phyloP scores from a whole-genome alignment of 2,797 vertebrate genomes.

The Centroberyx gerrardi region DNA sequence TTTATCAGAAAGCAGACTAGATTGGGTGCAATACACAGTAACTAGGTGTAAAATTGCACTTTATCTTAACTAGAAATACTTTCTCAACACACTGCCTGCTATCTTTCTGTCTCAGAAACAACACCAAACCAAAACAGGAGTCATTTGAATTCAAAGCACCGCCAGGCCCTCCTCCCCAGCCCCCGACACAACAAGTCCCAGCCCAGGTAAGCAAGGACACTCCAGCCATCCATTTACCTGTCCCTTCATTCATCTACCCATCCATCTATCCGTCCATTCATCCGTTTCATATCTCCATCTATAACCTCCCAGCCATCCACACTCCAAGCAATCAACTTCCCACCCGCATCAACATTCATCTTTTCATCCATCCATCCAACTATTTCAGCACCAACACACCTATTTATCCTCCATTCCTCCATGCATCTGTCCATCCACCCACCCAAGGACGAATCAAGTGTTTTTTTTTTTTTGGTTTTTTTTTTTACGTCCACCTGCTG shows the following conservation, averaged over 20 bases:
- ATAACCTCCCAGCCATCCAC: conserved; percentile 9
- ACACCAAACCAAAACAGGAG: conserved; percentile 98
- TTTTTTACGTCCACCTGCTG: conserved; percentile 34
- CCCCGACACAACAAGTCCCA: conserved; percentile 83
- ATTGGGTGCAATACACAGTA: background rate
- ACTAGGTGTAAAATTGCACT: no score
- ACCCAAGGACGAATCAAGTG: conserved; percentile 65
- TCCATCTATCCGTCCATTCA: background rate
- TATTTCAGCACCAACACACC: conserved; percentile 16
- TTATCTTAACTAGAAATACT: background rate
- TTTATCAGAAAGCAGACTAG: no score
- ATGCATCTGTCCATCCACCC: conserved; percentile 23
- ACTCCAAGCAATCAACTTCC: conserved; percentile 20
- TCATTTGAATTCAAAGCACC: conserved; percentile 94
- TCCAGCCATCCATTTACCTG: conserved; percentile 5
- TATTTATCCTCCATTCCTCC: conserved; percentile 40
- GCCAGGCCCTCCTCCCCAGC: conserved; percentile 83
- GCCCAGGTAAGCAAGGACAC: conserved; percentile 88
- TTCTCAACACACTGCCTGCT: background rate
- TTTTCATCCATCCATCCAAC: conserved; percentile 40
- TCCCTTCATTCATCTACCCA: conserved; percentile 11
- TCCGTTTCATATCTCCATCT: conserved; percentile 30
- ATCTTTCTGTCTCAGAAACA: conserved; percentile 86
- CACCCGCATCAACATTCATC: conserved; percentile 28
- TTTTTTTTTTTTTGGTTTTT: conserved; percentile 58